Base-by-base conservation (phyloP, 2,888 invertebrate genomes). In the Coenonympha arcania region DNA sequence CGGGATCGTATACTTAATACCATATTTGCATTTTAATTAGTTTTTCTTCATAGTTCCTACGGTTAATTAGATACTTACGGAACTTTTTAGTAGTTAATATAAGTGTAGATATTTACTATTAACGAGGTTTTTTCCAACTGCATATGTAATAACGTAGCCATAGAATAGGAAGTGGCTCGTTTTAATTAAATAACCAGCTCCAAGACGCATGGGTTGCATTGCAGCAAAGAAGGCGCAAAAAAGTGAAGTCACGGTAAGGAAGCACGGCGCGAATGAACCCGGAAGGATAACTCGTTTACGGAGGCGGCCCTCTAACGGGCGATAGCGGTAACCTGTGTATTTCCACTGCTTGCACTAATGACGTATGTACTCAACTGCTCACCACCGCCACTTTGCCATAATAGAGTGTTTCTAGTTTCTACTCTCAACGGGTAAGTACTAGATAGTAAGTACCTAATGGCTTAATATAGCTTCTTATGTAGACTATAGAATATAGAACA, bases 321-420 rank as follows among this genome's bases (percentile, higher is more conserved):
- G 58, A 59, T 52, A 71, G 68, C 73, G 67, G 69, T 66, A 66
- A 64, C 64, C 61, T 51, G 57, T 65, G 67, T 61, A 61, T 65
- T 65, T 61, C 66, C 62, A 66, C 56, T 66, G 65, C 64, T 48
- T 56, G 63, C 46, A 52, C 49, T 71, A 67, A 72, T 62, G 59
- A 64, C 42, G 36, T 19, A 30, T 15, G 44, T 50, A 48, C n/a
- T 39, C 16, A 37, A 30, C 20, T 22, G 31, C n/a, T 19, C 24
- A 36, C 37, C 48, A 31, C 26, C 45, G 42, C 26, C 45, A 46
- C 37, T 20, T 42, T 20, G 6, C 30, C 2, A 20, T 33, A n/a
- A 42, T 31, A 20, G 19, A n/a, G 28, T 20, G 18, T 33, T 42
- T 31, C 13, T 42, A 31, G 13, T 13, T 15, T 5, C 13, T 22